Conservation (phyloP, 2,888 invertebrate genomes). For the Syrphus vitripennis region DNA sequence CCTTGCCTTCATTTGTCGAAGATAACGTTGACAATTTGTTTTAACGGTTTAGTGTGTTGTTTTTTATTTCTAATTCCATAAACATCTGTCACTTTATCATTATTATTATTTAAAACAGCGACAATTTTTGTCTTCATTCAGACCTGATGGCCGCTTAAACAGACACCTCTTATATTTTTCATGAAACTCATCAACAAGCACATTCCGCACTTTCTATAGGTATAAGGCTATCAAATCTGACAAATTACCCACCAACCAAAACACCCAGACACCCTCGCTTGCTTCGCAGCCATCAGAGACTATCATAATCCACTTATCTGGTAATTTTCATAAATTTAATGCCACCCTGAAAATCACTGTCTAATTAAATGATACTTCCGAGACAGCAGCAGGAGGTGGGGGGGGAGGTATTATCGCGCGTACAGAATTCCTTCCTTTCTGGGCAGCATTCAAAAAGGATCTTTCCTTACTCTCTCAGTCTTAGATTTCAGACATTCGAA, state of each 20-base stretch:
- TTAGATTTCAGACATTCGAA: neutral
- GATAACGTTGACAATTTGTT: no score
- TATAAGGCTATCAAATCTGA: constrained; percentile 27
- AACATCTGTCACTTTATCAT: neutral
- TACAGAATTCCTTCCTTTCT: constrained; percentile 25
- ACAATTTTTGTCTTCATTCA: neutral
- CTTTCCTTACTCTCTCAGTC: neutral
- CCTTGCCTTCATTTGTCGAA: no score
- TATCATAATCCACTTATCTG: constrained; percentile 70
- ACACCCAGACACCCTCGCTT: neutral
- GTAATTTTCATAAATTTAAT: constrained; percentile 67
- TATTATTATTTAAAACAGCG: neutral
- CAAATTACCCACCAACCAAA: constrained; percentile 3
- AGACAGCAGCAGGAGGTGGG: constrained; percentile 13
- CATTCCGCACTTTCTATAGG: constrained; percentile 13
- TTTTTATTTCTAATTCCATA: neutral
- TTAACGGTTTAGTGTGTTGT: neutral
- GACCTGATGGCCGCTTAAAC: neutral
- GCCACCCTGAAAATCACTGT: constrained; percentile 63
- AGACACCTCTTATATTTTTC: constrained; percentile 10
- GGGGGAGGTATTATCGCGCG: constrained; percentile 49
- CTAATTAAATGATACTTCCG: constrained; percentile 70
- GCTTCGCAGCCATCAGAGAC: constrained; percentile 41
- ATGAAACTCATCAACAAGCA: constrained; percentile 37
- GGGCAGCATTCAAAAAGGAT: constrained; percentile 28